Base-by-base conservation (phyloP, 2,888 invertebrate genomes). In the Cremastobaeus sp. region DNA sequence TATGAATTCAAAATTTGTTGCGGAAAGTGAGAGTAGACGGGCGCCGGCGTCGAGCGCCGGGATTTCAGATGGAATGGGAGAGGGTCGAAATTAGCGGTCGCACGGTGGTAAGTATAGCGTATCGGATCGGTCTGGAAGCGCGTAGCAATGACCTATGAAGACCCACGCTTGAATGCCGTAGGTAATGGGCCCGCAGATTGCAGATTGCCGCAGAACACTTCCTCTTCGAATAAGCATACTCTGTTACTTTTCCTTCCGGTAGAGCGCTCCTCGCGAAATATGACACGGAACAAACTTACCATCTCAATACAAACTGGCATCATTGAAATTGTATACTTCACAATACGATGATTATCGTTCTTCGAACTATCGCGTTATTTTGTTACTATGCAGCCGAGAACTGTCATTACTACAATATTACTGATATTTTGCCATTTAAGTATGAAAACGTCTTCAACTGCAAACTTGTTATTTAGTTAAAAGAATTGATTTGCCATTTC, bases 1-100 rank as follows among this genome's bases (percentile, higher is more conserved):
- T 4, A 25, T 82, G 84, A 84, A 84, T 84, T 77, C 77, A 77
- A 78, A 81, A 79, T 52, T 45, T 66, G 52, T 54, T 32, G 52
- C 45, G 43, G 21, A 54, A 74, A 37, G 59, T 78, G 79, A 77
- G 76, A 76, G 72, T 75, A 75, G 74, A 78, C 65, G 76, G 73
- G 69, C 72, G 75, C 45, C 76, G 4, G 25, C 25, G 8, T 25
- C 4, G 4, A 8, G 8, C 4, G 4, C 25, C 5, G 68, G 73
- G 62, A 66, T 64, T 71, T 34, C 2, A 52, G 59, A 35, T 59
- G 64, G 52, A 62, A 66, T 74, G 59, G 32, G 52, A 52, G 64
- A 73, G 59, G 74, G 70, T 69, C 60, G 73, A 41, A 71, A 59
- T 69, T 57, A 62, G 50, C 64, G 54, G 48, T 47, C 35, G 20